These are phyloP conservation scores for Heloderma charlesbogerti DNA, from an alignment of 2,113 vertebrate species.

Conservation along the genomic window DNA sequence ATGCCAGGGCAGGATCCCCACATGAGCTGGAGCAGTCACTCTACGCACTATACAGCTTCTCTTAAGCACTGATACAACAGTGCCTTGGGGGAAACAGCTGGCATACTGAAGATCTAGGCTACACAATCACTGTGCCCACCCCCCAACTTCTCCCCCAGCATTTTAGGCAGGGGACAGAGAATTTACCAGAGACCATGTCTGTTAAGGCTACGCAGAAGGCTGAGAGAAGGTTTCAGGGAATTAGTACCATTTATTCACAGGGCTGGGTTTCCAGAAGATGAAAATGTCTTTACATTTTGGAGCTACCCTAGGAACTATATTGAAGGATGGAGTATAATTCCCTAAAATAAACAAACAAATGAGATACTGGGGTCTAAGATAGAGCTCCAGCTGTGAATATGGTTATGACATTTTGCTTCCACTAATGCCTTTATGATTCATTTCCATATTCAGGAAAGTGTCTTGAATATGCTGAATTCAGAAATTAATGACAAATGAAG, in stretches of 20 bases:
- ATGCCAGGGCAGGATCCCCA: slow-evolving; percentile 17
- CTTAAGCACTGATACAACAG: background rate
- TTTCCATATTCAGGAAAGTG: background rate
- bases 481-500: background rate
- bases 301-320: background rate
- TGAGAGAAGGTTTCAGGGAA: background rate
- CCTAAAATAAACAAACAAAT: background rate
- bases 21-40: slow-evolving; percentile 5
- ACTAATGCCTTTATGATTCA: background rate
- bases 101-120: background rate
- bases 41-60: background rate
- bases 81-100: background rate
- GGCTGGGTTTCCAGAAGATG: background rate
- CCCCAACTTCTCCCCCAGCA: background rate
- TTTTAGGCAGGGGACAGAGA: background rate
- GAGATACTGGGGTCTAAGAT: background rate
- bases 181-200: background rate
- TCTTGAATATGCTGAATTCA: background rate
- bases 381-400: background rate
- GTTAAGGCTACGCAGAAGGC: background rate
- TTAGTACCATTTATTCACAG: background rate
- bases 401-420: background rate
- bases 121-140: background rate
- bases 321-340: background rate
- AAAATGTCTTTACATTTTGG: background rate